Percentiles rank a stretch among this genome's conserved stretches.
Evolutionary conservation across 1,140 invertebrate species (phyloP).

Genomic region (Dendroctonus ponderosae): DNA sequence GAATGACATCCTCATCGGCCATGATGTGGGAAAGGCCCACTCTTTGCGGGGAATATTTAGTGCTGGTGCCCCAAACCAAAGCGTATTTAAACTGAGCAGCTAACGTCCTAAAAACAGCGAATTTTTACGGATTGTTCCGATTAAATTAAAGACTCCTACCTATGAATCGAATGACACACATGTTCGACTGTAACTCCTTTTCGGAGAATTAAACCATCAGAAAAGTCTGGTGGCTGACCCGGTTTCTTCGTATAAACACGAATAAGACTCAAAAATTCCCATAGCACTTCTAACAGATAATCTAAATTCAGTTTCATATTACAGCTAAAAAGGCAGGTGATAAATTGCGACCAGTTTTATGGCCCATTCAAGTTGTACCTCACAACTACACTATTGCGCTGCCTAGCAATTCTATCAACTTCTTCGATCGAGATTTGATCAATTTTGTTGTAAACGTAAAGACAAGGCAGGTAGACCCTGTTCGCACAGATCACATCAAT

Average conservation of each 20-base stretch:
- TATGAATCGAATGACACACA: conserved; percentile 95
- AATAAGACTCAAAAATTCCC: conserved; percentile 93
- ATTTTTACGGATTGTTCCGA: neutral
- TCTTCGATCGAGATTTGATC: conserved; percentile 99
- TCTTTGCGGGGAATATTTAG: conserved; percentile 98
- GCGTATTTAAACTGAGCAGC: conserved; percentile 94
- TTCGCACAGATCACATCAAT: conserved; percentile 99
- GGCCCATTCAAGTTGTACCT: conserved; percentile 61
- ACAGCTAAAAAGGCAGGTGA: conserved; percentile 66
- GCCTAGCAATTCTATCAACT: conserved; percentile 90
- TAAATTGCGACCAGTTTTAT: neutral
- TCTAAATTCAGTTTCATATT: conserved; percentile 99
- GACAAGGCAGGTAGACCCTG: conserved; percentile 93
- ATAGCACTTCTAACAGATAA: conserved; percentile 87
- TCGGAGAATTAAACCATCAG: conserved; percentile 89
- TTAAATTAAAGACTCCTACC: conserved; percentile 1
- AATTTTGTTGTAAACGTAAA: conserved; percentile 99
- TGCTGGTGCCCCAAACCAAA: conserved; percentile 97
- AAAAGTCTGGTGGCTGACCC: conserved; percentile 93
- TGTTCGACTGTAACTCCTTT: conserved; percentile 92
- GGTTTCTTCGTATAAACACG: conserved; percentile 99
- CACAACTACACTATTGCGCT: conserved; percentile 90
- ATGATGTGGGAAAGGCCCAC: conserved; percentile 92
- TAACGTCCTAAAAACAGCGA: conserved; percentile 64
- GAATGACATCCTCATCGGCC: conserved; percentile 97